Base-by-base conservation (phyloP, 2,888 invertebrate genomes). In the Acronicta leporina region DNA sequence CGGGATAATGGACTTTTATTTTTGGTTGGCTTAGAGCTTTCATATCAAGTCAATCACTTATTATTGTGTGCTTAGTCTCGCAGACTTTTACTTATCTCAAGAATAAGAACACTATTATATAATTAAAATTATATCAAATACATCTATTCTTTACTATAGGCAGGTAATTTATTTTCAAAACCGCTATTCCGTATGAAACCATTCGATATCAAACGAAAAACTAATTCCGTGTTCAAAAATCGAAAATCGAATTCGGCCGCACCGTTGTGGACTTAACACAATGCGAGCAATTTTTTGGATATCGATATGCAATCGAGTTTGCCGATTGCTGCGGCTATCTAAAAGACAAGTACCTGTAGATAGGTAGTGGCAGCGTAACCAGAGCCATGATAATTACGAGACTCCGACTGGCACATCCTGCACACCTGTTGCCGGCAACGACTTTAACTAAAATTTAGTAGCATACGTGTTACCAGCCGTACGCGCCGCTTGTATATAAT, bases 371-470 rank as follows among this genome's bases (percentile, higher is more conserved):
- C 65, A 77, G 72, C 77, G 73, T 81, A 81, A 82, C 84, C 80
- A 80, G 82, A 83, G 85, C 84, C 85, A 88, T 87, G 86, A 91
- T 92, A 91, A 92, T 92, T 91, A 92, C 87, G 84, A 87, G 85
- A 83, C 88, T 88, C 84, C 79, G 77, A 80, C 83, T 89, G 2
- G 20, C 20, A 3, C 91, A 92, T 92, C 90, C 83, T 75, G 77
- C 81, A 82, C 93, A 94, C 94, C 92, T 93, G 94, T 92, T 93
- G 94, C 92, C 87, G 62, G 65, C 76, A 82, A 87, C n/a, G n/a
- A n/a, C 89, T 90, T 89, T 87, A 91, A 92, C 92, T 91, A 87
- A 91, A 92, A 92, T 92, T 92, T 92, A 91, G 90, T 90, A 81
- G 80, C 86, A 89, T 89, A 92, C 91, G 89, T 92, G 92, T 88